Conservation (phyloP, 2,888 invertebrate genomes). For the Polietes domitor region DNA sequence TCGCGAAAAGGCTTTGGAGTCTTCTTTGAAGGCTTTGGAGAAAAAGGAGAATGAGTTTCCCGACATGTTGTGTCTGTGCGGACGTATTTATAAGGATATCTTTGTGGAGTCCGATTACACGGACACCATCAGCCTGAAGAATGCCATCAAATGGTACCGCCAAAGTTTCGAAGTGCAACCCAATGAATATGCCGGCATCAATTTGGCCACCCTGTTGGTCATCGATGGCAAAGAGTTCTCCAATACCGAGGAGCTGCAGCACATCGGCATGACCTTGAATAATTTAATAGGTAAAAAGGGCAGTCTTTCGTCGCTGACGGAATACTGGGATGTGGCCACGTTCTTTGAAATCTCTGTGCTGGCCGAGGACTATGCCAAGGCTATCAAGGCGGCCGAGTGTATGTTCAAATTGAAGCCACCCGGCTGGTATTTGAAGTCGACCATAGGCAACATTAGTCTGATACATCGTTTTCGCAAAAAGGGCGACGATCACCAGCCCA, state of each 20-base stretch:
- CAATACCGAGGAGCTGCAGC: slow-evolving; percentile 93
- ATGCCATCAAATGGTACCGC: slow-evolving; percentile 98
- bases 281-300: slow-evolving; percentile 99
- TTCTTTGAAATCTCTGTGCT: slow-evolving; percentile 99
- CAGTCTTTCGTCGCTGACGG: slow-evolving; percentile 93
- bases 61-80: slow-evolving; percentile 98
- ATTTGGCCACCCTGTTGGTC: slow-evolving; percentile 97
- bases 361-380: slow-evolving; percentile 97
- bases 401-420: slow-evolving; percentile 96
- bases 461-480: slow-evolving; percentile 94
- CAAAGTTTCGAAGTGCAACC: slow-evolving; percentile 99
- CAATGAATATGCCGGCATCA: slow-evolving; percentile 99
- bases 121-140: slow-evolving; percentile 92
- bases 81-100: slow-evolving; percentile 97
- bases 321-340: slow-evolving; percentile 99
- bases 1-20: slow-evolving; percentile 94
- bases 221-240: slow-evolving; percentile 98
- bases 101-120: slow-evolving; percentile 97
- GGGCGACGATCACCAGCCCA: slow-evolving; percentile 86
- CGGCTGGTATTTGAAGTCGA: slow-evolving; percentile 97
- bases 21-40: slow-evolving; percentile 94
- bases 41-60: slow-evolving; percentile 97
- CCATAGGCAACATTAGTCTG: slow-evolving; percentile 96
- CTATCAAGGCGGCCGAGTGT: slow-evolving; percentile 97
- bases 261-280: slow-evolving; percentile 97